Evolutionary conservation across 1,140 invertebrate genomes (phyloP).

Genomic region (Penaeus chinensis): DNA sequence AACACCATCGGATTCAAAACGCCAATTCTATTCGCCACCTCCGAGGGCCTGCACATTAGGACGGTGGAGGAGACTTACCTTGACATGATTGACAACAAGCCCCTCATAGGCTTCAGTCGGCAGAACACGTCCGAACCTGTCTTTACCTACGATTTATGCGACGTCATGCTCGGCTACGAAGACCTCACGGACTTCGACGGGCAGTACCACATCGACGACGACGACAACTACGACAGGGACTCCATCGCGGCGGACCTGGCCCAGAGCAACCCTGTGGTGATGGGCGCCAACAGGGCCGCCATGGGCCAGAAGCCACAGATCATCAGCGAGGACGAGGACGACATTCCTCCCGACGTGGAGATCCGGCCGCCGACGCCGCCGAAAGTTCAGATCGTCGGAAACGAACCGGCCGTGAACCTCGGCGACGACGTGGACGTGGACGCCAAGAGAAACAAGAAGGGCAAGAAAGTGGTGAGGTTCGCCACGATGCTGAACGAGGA

Average conservation of each 20-base stretch:
- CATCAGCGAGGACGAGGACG: not conserved
- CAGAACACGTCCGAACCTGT: conserved; percentile 32
- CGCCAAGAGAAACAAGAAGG: conserved; percentile 10
- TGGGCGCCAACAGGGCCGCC: conserved; percentile 52
- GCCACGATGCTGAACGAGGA: conserved; percentile 42
- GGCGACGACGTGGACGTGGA: conserved; percentile 21
- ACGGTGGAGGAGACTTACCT: conserved; percentile 56
- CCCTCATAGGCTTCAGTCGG: conserved; percentile 40
- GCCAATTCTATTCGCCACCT: conserved; percentile 58
- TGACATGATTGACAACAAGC: conserved; percentile 45
- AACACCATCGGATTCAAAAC: conserved; percentile 57
- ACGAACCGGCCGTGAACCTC: conserved; percentile 46
- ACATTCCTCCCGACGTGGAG: not conserved
- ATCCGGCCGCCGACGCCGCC: conserved; percentile 54
- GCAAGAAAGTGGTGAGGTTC: conserved; percentile 57
- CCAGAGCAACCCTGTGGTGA: conserved; percentile 38
- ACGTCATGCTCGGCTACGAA: conserved; percentile 56
- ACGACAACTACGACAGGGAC: conserved; percentile 53
- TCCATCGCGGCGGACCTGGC: conserved; percentile 12
- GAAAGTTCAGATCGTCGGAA: conserved; percentile 27
- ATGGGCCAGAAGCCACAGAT: conserved; percentile 35
- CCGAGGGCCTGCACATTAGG: conserved; percentile 60
- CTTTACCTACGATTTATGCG: conserved; percentile 55
- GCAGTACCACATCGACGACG: conserved; percentile 54
- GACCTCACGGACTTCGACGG: conserved; percentile 62